Conservation (phyloP, 1,140 invertebrate genomes). For the Geopemphigus sp. region DNA sequence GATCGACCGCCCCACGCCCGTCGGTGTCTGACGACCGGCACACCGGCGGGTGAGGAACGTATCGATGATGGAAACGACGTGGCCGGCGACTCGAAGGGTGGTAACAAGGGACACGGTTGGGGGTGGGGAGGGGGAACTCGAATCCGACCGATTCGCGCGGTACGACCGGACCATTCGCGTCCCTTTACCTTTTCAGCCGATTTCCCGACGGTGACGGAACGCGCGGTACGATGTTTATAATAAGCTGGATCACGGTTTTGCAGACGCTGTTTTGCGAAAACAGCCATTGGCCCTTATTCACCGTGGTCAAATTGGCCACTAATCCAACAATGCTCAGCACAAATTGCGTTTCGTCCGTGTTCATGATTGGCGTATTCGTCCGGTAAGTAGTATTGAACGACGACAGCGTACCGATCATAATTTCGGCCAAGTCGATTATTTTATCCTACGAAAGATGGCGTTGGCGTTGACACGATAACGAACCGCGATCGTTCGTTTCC, state of each 20-base stretch:
- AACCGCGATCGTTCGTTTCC: no score
- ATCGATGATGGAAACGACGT: no score
- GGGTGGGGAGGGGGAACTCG: no score
- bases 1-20: no score
- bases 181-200: slow-evolving; percentile 24
- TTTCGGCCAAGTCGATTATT: not conserved
- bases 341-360: not conserved
- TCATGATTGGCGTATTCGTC: not conserved
- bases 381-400: not conserved
- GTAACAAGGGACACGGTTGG: no score
- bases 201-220: not conserved
- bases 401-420: not conserved
- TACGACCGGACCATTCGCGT: no score
- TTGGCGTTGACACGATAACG: no score
- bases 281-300: not conserved
- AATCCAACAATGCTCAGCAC: not conserved
- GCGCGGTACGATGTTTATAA: not conserved
- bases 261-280: not conserved
- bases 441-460: not conserved
- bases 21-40: no score
- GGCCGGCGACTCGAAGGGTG: no score
- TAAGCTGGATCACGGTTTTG: not conserved
- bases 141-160: no score
- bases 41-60: no score
- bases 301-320: slow-evolving; percentile 9